These are phyloP conservation scores for Austrofundulus limnaeus DNA, from an alignment of 2,113 vertebrate species.

Conservation along the genomic window DNA sequence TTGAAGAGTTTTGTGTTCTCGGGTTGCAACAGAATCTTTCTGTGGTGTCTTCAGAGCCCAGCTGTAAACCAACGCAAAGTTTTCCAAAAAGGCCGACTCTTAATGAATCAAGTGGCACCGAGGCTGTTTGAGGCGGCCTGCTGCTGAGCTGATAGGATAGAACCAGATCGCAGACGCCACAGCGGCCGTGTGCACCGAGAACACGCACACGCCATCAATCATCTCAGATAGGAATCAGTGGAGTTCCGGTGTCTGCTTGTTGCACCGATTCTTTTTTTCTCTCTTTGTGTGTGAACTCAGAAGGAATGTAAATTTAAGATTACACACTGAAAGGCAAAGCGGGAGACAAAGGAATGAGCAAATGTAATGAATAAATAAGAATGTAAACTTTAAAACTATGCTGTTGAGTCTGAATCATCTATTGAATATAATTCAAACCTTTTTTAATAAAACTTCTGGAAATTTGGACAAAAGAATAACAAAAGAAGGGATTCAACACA, in stretches of 20 bases:
- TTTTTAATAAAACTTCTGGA: background rate
- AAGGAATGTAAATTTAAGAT: constrained; percentile 10
- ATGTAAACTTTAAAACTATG: background rate
- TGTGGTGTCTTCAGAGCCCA: constrained; percentile 15
- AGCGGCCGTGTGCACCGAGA: background rate
- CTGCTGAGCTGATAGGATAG: constrained; percentile 22
- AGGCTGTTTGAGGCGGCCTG: constrained; percentile 21
- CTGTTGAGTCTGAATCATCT: background rate
- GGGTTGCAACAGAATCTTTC: background rate
- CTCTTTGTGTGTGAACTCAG: constrained; percentile 18
- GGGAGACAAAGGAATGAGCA: background rate
- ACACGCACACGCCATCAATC: constrained; percentile 24
- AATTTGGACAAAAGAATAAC: background rate
- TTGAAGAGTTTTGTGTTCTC: no score
- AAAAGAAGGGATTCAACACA: no score
- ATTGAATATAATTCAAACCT: background rate
- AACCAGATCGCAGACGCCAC: background rate
- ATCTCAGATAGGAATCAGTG: constrained; percentile 13
- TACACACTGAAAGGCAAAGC: background rate
- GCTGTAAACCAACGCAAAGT: constrained; percentile 6
- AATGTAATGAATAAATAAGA: background rate
- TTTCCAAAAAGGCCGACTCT: background rate
- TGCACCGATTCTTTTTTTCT: constrained; percentile 10
- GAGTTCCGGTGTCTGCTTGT: constrained; percentile 21
- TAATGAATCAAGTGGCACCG: constrained; percentile 26